Conservation (phyloP, 1,140 invertebrate species). For the Trichonephila clavipes region DNA sequence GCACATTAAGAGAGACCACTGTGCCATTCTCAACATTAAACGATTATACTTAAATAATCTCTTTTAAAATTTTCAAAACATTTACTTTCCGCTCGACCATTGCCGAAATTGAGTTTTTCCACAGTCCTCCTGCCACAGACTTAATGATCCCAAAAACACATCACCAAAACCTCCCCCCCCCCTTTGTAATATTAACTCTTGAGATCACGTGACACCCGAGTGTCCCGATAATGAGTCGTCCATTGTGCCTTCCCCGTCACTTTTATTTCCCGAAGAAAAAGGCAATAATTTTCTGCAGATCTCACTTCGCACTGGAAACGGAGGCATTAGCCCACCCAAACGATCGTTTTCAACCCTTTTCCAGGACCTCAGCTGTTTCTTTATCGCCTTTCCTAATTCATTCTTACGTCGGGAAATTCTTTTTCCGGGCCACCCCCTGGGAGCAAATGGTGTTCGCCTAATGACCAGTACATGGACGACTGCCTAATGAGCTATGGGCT, state of each 20-base stretch:
- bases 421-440: neutral
- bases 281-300: neutral
- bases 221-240: conserved; percentile 30
- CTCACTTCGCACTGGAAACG: neutral
- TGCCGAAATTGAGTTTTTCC: no score
- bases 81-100: neutral
- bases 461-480: conserved; percentile 27
- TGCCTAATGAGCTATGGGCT: conserved; percentile 37
- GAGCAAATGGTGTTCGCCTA: conserved; percentile 47
- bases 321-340: conserved; percentile 50
- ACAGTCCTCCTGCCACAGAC: no score
- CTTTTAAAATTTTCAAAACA: neutral
- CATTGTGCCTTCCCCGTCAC: conserved; percentile 2
- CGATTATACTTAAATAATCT: no score
- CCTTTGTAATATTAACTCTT: neutral
- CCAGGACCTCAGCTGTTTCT: conserved; percentile 43
- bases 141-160: no score
- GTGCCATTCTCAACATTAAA: no score
- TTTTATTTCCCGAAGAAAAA: conserved; percentile 21
- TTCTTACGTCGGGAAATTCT: conserved; percentile 22
- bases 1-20: no score
- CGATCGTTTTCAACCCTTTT: conserved; percentile 39
- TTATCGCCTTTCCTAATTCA: conserved; percentile 40
- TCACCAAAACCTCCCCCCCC: neutral
- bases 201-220: neutral